Evolutionary conservation across 2,888 invertebrate genomes (phyloP).

Genomic region (Caradrina kadenii): DNA sequence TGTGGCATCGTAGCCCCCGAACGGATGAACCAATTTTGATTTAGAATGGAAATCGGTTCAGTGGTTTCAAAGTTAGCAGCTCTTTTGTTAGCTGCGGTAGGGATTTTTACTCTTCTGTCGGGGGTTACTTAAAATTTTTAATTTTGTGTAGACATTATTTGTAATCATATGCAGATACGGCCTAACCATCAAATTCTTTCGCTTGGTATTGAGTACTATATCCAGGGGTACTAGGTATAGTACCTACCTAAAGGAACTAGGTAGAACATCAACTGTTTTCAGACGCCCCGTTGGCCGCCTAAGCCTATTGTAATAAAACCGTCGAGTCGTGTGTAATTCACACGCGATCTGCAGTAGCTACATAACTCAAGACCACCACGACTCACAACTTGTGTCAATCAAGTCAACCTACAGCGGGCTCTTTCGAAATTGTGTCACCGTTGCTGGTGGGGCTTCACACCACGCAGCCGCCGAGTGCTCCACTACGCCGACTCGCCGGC

Average conservation of each 20-base stretch:
- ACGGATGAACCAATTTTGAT: too few species aligned
- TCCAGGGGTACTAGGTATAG: too few species aligned
- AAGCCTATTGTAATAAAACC: constrained; percentile 35
- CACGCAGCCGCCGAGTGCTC: constrained; percentile 60
- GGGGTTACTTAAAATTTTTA: too few species aligned
- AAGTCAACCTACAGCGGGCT: constrained; percentile 52
- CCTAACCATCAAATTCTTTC: neutral
- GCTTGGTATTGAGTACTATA: neutral
- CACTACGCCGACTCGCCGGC: constrained; percentile 59
- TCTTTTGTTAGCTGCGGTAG: too few species aligned
- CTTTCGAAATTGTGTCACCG: constrained; percentile 64
- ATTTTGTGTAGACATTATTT: neutral
- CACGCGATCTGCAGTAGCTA: constrained; percentile 34
- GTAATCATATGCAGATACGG: neutral
- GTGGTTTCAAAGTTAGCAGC: too few species aligned
- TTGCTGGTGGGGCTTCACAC: constrained; percentile 57
- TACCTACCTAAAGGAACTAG: neutral
- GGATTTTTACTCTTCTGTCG: too few species aligned
- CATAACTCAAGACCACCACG: constrained; percentile 49
- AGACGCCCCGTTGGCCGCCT: constrained; percentile 1
- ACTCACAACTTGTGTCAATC: constrained; percentile 60
- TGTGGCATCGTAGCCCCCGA: too few species aligned
- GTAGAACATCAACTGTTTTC: constrained; percentile 12
- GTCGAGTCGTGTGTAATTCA: constrained; percentile 29
- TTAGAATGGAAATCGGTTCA: too few species aligned